Conservation (phyloP, 2,888 invertebrate genomes). For the Pachydiplax longipennis region DNA sequence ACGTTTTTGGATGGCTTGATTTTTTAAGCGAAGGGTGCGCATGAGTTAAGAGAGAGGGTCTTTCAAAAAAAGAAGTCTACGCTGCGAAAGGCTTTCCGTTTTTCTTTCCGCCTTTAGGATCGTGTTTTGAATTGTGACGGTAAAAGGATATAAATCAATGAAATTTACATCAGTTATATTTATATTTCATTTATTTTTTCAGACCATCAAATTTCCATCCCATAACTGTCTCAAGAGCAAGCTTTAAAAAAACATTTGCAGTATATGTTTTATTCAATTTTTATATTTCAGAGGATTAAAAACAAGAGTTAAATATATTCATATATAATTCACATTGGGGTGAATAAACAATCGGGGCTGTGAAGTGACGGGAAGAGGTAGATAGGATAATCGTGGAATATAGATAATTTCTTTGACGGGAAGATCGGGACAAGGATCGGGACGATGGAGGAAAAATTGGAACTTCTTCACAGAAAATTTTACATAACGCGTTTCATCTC, state of each 20-base stretch:
- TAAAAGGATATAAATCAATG: background rate
- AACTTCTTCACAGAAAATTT: slow-evolving; percentile 18
- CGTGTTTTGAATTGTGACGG: too few species aligned
- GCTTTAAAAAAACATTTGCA: slow-evolving; percentile 44
- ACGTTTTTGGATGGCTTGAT: too few species aligned
- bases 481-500: slow-evolving; percentile 24
- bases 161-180: background rate
- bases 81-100: too few species aligned
- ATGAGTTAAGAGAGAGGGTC: too few species aligned
- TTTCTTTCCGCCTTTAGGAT: too few species aligned
- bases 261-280: slow-evolving; percentile 40
- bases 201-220: slow-evolving; percentile 43
- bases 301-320: slow-evolving; percentile 43
- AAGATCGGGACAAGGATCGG: background rate
- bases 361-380: background rate
- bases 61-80: too few species aligned
- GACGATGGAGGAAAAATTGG: background rate
- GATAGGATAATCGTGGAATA: background rate
- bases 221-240: slow-evolving; percentile 43
- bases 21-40: too few species aligned
- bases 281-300: slow-evolving; percentile 43
- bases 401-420: background rate
- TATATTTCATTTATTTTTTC: slow-evolving; percentile 43
- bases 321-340: slow-evolving; percentile 42
- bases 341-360: slow-evolving; percentile 27